Evolutionary conservation across 2,113 vertebrate genomes (phyloP), one percentile per base, ranked within the genome.

Genomic region (Cacatua alba): DNA sequence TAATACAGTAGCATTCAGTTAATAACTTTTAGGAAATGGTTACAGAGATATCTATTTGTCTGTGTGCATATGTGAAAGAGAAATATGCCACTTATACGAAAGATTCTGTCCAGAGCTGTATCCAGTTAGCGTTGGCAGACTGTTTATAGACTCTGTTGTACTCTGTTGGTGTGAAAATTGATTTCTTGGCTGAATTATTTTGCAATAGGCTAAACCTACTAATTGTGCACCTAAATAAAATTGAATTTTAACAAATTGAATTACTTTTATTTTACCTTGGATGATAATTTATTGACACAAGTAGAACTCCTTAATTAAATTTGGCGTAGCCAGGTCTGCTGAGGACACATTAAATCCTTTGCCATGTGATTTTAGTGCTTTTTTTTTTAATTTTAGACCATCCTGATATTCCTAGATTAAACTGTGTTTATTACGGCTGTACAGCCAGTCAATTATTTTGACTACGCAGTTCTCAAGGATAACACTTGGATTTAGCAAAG

Each of bases 251-350:
- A 97, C 82, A 96, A 96, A 97, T 90, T 70, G 63, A 97, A 95
- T 95, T 65, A 96, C 94, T 97, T 98, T 98, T 97, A 98, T 98
- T 98, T 98, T 97, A 97, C 97, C 95, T 97, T 95, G 90, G 96
- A 96, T 97, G 94, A 95, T 97, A 97, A 98, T 97, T 97, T 98
- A 97, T 97, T 86, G 97, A 97, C 96, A 87, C 65, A 97, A 97
- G 96, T 97, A 97, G 95, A 97, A 86, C 75, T 83, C 60, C 72
- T 95, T 97, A 98, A 98, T 98, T 97, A 98, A 97, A 96, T 97
- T 90, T 96, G 94, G 86, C 95, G 79, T 81, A 90, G 78, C 60
- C 51, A 80, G 89, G 84, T 91, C 96, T 96, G 39, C 70, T 5
- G 86, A 96, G 94, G 86, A 82, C 88, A 76, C 33, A 76, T 92